Conservation (phyloP, 2,888 invertebrate genomes). For the Ormyrus nitidulus region DNA sequence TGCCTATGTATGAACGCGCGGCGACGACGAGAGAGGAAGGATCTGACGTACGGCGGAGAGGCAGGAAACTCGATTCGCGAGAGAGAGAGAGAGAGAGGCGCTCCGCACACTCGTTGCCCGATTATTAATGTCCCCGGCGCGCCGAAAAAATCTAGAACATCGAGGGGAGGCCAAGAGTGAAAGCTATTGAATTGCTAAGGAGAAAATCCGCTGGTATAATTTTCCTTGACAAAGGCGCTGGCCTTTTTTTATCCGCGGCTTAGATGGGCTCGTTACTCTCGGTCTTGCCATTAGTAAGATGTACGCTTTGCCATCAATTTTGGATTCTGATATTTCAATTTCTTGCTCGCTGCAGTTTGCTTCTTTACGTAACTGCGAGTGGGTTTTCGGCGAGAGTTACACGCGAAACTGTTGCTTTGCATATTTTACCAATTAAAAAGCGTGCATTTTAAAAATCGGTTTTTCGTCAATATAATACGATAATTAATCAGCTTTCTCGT, state of each 20-base stretch:
- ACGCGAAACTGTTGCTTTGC: too few species aligned
- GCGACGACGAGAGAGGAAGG: slow-evolving; percentile 3
- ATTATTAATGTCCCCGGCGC: slow-evolving; percentile 52
- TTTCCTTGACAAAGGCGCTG: slow-evolving; percentile 46
- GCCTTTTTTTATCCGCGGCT: neutral
- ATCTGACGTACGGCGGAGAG: slow-evolving; percentile 40
- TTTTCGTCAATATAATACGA: too few species aligned
- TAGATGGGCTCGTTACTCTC: neutral
- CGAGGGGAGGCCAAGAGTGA: slow-evolving; percentile 42
- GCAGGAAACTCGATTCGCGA: slow-evolving; percentile 50
- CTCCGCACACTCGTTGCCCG: slow-evolving; percentile 34
- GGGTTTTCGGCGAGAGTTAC: neutral
- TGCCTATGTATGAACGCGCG: neutral
- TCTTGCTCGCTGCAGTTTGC: neutral
- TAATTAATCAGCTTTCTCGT: too few species aligned
- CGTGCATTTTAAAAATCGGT: too few species aligned
- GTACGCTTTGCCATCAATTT: slow-evolving; percentile 25
- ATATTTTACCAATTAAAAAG: too few species aligned
- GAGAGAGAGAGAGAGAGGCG: neutral
- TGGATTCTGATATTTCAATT: slow-evolving; percentile 40
- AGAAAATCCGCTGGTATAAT: slow-evolving; percentile 41
- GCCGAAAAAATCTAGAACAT: slow-evolving; percentile 49
- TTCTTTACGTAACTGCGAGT: neutral
- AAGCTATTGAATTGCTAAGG: slow-evolving; percentile 52
- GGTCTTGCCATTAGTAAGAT: slow-evolving; percentile 33